These are phyloP conservation scores for Drosophila tropicalis DNA, from an alignment of 1,140 invertebrate species.

Conservation along the genomic window DNA sequence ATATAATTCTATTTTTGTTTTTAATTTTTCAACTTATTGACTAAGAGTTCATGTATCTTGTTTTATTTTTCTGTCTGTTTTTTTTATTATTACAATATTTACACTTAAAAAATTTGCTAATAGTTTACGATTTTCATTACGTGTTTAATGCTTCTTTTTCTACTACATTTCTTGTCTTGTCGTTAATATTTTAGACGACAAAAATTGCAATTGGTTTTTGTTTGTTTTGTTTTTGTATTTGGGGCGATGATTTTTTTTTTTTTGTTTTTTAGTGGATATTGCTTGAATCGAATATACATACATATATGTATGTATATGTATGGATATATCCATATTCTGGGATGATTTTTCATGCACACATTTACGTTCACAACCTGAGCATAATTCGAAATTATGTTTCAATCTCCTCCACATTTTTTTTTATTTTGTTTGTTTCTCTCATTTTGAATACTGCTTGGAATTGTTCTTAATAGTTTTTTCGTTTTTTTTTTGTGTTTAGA, in stretches of 20 bases:
- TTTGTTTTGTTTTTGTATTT: background rate
- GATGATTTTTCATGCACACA: too few relatives aligned
- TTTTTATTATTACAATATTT: slow-evolving; percentile 66
- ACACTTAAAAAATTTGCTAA: slow-evolving; percentile 80
- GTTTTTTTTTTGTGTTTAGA: background rate
- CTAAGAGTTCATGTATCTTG: too few relatives aligned
- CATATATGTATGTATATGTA: too few relatives aligned
- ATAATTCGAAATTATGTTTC: too few relatives aligned
- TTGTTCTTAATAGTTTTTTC: too few relatives aligned
- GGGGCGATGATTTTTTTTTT: background rate
- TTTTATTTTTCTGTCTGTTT: slow-evolving; percentile 27
- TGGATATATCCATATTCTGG: slow-evolving; percentile 14
- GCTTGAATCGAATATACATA: slow-evolving; percentile 8
- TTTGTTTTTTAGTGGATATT: slow-evolving; percentile 12
- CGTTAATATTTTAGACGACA: too few relatives aligned
- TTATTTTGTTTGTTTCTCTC: too few relatives aligned
- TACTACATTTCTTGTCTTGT: slow-evolving; percentile 24
- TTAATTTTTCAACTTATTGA: too few relatives aligned
- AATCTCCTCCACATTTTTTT: too few relatives aligned
- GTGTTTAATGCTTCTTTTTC: slow-evolving; percentile 23
- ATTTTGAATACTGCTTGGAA: too few relatives aligned
- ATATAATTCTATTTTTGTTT: too few relatives aligned
- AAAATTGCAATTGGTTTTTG: slow-evolving; percentile 64
- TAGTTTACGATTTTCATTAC: slow-evolving; percentile 56
- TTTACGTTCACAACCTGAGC: too few relatives aligned